Conservation (phyloP, 2,797 vertebrate species). For the Xenops minutus region DNA sequence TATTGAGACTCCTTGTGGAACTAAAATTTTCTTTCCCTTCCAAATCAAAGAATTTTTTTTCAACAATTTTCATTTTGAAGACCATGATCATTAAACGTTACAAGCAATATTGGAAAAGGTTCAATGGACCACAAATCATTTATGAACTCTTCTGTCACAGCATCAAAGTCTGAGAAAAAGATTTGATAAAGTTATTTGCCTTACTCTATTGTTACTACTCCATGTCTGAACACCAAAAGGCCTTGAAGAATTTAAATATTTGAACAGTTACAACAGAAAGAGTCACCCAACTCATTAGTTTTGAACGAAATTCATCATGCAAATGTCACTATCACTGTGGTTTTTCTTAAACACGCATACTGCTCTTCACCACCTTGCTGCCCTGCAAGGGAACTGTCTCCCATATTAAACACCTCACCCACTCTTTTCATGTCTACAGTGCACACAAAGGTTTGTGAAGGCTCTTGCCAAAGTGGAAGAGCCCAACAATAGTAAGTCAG, state of each 20-base stretch:
- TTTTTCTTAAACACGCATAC: not conserved
- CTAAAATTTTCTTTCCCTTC: not conserved
- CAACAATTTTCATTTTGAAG: not conserved
- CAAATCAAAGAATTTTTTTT: not conserved
- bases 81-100: not conserved
- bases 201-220: not conserved
- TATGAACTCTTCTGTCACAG: not conserved
- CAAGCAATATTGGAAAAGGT: not conserved
- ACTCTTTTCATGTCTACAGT: not conserved
- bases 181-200: not conserved
- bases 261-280: not conserved
- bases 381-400: not conserved
- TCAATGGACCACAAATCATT: not conserved
- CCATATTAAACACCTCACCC: not conserved
- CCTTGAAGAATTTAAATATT: constrained; percentile 10
- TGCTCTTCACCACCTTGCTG: not conserved
- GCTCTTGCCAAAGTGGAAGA: not conserved
- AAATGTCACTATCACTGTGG: not conserved
- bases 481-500: not conserved
- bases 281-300: not conserved
- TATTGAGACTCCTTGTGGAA: not conserved
- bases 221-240: not conserved
- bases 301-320: not conserved
- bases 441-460: not conserved
- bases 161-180: not conserved